A percentile compares a stretch with the other conserved stretches of the same genome.
These are phyloP conservation scores for Cirrhinus mrigala DNA, from an alignment of 2,797 vertebrate genomes.

Conservation along the genomic window DNA sequence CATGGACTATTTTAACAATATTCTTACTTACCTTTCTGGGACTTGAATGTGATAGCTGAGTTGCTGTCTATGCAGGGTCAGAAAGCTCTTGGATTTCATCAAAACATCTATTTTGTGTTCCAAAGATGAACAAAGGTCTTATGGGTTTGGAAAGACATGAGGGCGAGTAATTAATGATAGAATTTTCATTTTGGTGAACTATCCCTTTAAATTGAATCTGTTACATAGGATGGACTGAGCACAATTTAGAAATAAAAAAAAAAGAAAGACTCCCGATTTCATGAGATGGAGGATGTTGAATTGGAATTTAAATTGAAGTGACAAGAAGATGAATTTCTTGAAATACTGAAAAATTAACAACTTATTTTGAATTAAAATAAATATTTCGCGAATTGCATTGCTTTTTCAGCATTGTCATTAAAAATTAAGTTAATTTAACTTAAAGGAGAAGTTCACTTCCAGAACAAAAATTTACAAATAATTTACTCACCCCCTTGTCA, in stretches of 20 bases:
- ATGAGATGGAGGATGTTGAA: background rate
- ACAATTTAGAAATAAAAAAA: background rate
- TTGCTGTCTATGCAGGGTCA: too few relatives aligned
- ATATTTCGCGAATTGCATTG: background rate
- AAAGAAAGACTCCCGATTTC: background rate
- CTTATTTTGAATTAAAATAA: background rate
- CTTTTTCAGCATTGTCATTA: background rate
- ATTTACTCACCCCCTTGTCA: too few relatives aligned
- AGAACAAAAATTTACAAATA: too few relatives aligned
- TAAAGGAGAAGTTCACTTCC: background rate
- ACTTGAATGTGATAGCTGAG: too few relatives aligned
- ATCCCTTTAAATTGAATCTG: background rate
- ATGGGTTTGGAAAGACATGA: too few relatives aligned
- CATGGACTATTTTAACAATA: too few relatives aligned
- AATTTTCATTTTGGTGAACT: too few relatives aligned
- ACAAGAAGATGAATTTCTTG: background rate
- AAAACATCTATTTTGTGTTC: too few relatives aligned
- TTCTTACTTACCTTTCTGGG: too few relatives aligned
- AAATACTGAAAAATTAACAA: background rate
- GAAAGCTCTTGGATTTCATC: too few relatives aligned
- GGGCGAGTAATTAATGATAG: too few relatives aligned
- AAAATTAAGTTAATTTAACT: background rate
- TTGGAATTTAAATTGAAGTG: background rate
- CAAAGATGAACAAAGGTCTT: too few relatives aligned
- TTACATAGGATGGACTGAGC: background rate